phyloP scores from a whole-genome alignment of 2,888 invertebrate genomes.

The Halocaridina rubra region DNA sequence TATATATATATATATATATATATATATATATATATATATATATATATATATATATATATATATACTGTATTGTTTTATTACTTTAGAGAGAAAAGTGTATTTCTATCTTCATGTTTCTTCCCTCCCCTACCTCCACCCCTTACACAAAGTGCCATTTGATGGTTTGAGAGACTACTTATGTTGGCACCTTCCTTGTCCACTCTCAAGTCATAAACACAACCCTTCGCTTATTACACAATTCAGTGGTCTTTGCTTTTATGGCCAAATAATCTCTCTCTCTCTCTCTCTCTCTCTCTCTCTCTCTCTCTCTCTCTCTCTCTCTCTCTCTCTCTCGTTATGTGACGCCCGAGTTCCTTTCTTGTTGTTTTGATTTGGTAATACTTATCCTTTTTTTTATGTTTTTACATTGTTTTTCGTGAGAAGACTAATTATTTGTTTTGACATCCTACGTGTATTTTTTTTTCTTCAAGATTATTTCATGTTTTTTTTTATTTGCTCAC shows the following conservation, averaged over 20 bases:
- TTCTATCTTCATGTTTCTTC: no score
- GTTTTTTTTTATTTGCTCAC: no score
- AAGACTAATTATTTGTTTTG: no score
- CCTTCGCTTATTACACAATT: neutral
- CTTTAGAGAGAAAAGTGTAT: neutral
- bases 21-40: constrained; percentile 2
- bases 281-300: no score
- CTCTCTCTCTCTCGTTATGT: neutral
- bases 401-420: neutral
- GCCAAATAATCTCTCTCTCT: neutral
- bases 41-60: neutral
- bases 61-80: neutral
- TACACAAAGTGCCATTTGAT: neutral
- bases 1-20: constrained; percentile 1
- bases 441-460: no score
- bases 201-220: neutral
- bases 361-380: neutral
- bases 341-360: neutral
- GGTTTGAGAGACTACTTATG: neutral
- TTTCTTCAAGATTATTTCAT: no score
- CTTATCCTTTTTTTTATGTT: neutral
- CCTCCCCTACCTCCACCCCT: no score
- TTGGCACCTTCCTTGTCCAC: neutral
- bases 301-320: neutral
- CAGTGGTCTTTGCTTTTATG: neutral